These are phyloP conservation scores for Zonotrichia leucophrys DNA, from an alignment of 2,113 vertebrate species.

Conservation along the genomic window DNA sequence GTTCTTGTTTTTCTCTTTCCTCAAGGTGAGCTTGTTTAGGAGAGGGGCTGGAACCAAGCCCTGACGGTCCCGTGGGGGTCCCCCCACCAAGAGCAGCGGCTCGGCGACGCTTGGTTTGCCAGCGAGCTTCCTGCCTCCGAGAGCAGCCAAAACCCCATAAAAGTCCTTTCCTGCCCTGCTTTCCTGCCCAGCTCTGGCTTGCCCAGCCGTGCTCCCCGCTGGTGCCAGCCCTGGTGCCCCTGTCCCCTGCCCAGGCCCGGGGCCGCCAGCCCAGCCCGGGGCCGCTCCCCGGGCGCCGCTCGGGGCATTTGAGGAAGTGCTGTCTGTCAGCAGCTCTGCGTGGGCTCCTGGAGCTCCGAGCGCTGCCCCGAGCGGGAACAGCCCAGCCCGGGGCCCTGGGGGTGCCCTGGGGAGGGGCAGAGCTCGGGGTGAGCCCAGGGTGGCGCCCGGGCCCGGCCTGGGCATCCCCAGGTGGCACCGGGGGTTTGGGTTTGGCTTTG, in stretches of 20 bases:
- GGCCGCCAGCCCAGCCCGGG: fast-evolving
- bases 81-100: not conserved
- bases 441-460: fast-evolving
- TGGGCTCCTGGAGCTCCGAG: not conserved
- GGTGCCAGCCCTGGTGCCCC: not conserved
- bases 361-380: not conserved
- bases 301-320: slow-evolving; percentile 73
- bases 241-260: fast-evolving
- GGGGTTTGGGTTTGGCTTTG: not conserved
- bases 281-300: not conserved
- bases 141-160: not conserved
- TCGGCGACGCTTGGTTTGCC: not conserved
- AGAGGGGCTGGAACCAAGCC: not conserved
- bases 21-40: not conserved
- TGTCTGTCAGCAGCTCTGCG: not conserved
- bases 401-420: not conserved
- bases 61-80: not conserved
- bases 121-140: slow-evolving; percentile 38
- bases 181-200: not conserved
- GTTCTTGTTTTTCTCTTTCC: not conserved
- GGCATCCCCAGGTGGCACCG: fast-evolving
- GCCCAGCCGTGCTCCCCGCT: fast-evolving
- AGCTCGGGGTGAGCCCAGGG: not conserved
- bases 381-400: not conserved
- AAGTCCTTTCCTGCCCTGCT: slow-evolving; percentile 25